Evolutionary conservation across 1,140 invertebrate genomes (phyloP).

Genomic region (Aporrectodea caliginosa): DNA sequence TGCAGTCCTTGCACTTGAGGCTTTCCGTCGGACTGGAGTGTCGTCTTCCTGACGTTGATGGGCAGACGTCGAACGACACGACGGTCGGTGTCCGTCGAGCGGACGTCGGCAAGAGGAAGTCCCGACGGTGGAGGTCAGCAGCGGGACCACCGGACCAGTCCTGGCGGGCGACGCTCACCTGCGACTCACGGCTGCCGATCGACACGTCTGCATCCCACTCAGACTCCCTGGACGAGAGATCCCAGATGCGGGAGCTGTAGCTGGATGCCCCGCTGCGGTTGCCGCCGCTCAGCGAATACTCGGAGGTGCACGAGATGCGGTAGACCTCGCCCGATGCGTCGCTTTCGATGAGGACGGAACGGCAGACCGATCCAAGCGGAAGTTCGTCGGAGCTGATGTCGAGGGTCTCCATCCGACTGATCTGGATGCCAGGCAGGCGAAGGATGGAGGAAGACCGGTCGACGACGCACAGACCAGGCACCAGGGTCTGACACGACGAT

Average conservation of each 20-base stretch:
- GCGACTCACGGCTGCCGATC: constrained; percentile 23
- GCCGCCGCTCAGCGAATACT: constrained; percentile 20
- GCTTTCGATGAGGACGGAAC: constrained; percentile 28
- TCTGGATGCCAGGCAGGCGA: constrained; percentile 31
- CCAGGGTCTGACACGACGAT: no score
- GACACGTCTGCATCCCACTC: constrained; percentile 33
- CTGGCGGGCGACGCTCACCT: constrained; percentile 19
- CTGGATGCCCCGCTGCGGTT: constrained; percentile 1
- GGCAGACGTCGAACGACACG: not conserved
- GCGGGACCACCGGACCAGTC: not conserved
- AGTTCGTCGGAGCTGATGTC: constrained; percentile 9
- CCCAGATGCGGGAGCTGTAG: constrained; percentile 20
- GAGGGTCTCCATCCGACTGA: constrained; percentile 27
- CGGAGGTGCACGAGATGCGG: constrained; percentile 22
- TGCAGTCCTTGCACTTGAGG: not conserved
- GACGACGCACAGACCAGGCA: no score
- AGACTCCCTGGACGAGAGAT: constrained; percentile 27
- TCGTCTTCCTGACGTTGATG: not conserved
- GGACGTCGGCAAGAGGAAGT: not conserved
- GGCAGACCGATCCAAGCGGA: not conserved
- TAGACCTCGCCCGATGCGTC: constrained; percentile 22
- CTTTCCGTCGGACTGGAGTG: constrained; percentile 6
- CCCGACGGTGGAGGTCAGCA: no score
- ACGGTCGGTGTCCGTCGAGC: not conserved
- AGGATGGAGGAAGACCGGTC: not conserved